Base-by-base conservation (phyloP, 2,888 invertebrate genomes). In the Hydraecia micacea region DNA sequence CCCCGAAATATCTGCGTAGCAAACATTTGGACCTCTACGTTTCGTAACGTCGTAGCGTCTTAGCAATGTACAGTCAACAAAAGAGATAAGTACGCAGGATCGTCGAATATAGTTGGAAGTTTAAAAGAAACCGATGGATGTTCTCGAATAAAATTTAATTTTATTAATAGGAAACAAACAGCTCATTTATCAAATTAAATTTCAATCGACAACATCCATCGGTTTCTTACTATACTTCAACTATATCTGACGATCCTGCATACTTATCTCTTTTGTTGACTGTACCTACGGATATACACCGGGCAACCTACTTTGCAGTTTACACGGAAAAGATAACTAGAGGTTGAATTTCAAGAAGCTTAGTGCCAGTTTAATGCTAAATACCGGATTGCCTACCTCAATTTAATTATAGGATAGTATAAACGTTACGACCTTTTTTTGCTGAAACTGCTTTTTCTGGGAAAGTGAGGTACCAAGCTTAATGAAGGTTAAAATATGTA, bases 351-450 rank as follows among this genome's bases (percentile, higher is more conserved):
- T 79, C 13, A 79, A 58, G 60, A 75, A 68, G 18, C 79, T 85
- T 86, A 78, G 32, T n/a, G 65, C 18, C 42, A n/a, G 11, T 71
- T 79, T 75, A 28, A 79, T 73, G 46, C 60, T 78, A 55, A 81
- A 81, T 76, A 46, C 67, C 4, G 13, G 62, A n/a, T 62, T 62
- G 67, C 25, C 39, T 78, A 46, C 78, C 67, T 81, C 39, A 75
- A 62, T 75, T 81, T 42, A 73, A 66, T 66, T 65, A 71, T 72
- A 78, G 46, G 66, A 70, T 46, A 82, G 18, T 67, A 66, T 77
- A 71, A 85, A 86, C 71, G 46, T 77, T 78, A 75, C 69, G 74
- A 78, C 39, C 66, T 69, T 75, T 87, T 36, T 83, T 75, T 60
- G 76, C 73, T 81, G 71, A 80, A 77, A 79, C 68, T 62, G 77